phyloP scores from a whole-genome alignment of 1,140 invertebrate genomes.

The Atopsyche davidsoni region DNA sequence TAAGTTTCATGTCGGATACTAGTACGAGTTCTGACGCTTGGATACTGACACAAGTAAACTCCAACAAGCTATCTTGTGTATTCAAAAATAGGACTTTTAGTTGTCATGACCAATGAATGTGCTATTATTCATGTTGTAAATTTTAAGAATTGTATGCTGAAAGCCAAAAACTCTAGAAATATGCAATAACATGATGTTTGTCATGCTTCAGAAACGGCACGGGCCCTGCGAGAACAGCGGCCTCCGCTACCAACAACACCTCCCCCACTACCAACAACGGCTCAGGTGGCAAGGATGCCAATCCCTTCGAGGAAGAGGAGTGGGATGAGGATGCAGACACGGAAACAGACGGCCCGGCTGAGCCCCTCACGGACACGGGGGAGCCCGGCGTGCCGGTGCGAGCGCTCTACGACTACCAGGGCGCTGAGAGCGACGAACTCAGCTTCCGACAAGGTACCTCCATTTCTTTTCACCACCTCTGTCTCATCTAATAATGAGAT shows the following conservation, averaged over 20 bases:
- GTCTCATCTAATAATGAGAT: too few relatives aligned
- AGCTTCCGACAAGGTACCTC: conserved; percentile 86
- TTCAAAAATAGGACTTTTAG: not conserved
- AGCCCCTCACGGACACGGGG: conserved; percentile 82
- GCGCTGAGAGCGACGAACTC: conserved; percentile 93
- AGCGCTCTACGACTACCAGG: conserved; percentile 94
- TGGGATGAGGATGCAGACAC: conserved; percentile 84
- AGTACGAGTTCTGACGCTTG: too few relatives aligned
- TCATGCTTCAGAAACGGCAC: conserved; percentile 44
- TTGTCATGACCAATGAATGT: not conserved
- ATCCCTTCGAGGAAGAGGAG: conserved; percentile 81
- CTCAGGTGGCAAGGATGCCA: conserved; percentile 62
- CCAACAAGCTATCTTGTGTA: too few relatives aligned
- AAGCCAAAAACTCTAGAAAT: too few relatives aligned
- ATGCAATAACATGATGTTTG: too few relatives aligned
- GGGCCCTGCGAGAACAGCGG: conserved; percentile 34
- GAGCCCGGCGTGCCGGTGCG: conserved; percentile 89
- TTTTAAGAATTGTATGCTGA: too few relatives aligned
- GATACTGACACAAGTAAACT: too few relatives aligned
- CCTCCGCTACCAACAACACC: conserved; percentile 1
- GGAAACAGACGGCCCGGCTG: conserved; percentile 63
- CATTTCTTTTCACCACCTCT: too few relatives aligned
- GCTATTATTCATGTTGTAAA: not conserved
- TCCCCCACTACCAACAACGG: conserved; percentile 47
- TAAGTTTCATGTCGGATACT: too few relatives aligned